A percentile compares a stretch with the other conserved stretches of the same genome.
phyloP scores from a whole-genome alignment of 2,113 vertebrate genomes.

The Xiphias gladius region DNA sequence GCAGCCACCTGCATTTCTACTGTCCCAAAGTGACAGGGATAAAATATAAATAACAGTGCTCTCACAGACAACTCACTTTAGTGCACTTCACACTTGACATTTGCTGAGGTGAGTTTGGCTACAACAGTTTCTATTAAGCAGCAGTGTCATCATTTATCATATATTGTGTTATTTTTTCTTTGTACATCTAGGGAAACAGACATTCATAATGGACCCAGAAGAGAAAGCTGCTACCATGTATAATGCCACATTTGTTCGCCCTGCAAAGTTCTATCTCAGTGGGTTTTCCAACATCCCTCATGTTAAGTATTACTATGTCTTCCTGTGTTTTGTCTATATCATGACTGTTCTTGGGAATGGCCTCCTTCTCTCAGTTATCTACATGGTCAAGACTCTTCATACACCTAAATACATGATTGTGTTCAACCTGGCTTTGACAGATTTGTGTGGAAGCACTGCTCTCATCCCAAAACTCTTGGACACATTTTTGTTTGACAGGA shows the following conservation, averaged over 20 bases:
- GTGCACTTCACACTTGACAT: background rate
- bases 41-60: background rate
- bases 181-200: background rate
- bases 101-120: background rate
- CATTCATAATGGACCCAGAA: background rate
- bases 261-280: slow-evolving; percentile 52
- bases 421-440: slow-evolving; percentile 72
- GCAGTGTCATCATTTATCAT: background rate
- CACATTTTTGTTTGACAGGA: slow-evolving; percentile 71
- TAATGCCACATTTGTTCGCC: slow-evolving; percentile 55
- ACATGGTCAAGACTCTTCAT: slow-evolving; percentile 60
- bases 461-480: slow-evolving; percentile 75
- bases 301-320: slow-evolving; percentile 67
- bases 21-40: background rate
- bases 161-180: background rate
- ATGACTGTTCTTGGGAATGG: slow-evolving; percentile 65
- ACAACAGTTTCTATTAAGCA: no score
- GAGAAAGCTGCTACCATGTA: background rate
- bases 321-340: slow-evolving; percentile 68
- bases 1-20: background rate
- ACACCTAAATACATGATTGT: slow-evolving; percentile 77
- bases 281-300: slow-evolving; percentile 61
- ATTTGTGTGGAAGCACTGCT: slow-evolving; percentile 75
- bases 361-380: slow-evolving; percentile 64
- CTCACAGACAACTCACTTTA: background rate